Conservation (phyloP, 2,888 invertebrate genomes). For the Synanthedon andrenaeformis region DNA sequence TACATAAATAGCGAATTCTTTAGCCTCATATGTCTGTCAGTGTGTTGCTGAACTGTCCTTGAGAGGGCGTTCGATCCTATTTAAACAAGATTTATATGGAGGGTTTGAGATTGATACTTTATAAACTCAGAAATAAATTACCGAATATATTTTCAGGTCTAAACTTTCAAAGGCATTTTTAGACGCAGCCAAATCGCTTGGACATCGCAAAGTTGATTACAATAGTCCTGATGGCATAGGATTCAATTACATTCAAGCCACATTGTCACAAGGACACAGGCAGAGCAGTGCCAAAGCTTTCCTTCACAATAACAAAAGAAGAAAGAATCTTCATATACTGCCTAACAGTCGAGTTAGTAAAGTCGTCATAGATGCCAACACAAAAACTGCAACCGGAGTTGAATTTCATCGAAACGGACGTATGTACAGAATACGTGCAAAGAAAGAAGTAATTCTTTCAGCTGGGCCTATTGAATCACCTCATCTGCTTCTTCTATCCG, state of each 20-base stretch:
- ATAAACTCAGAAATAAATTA: too few relatives aligned
- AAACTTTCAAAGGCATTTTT: constrained; percentile 75
- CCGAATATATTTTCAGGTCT: constrained; percentile 29
- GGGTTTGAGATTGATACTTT: too few relatives aligned
- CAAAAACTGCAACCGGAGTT: constrained; percentile 51
- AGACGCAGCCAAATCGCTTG: constrained; percentile 72
- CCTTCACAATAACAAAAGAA: constrained; percentile 58
- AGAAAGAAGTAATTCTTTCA: constrained; percentile 71
- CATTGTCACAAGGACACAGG: constrained; percentile 60
- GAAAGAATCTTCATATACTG: constrained; percentile 71
- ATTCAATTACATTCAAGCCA: constrained; percentile 61
- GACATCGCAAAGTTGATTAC: constrained; percentile 76
- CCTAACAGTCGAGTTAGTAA: constrained; percentile 67
- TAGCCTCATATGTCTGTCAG: too few relatives aligned
- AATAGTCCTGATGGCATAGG: constrained; percentile 76
- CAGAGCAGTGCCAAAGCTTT: constrained; percentile 71
- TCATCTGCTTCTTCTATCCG: constrained; percentile 77
- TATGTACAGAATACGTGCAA: constrained; percentile 50
- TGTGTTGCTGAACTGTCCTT: too few relatives aligned
- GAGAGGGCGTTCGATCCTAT: too few relatives aligned
- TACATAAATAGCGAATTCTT: too few relatives aligned
- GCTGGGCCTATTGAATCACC: constrained; percentile 86
- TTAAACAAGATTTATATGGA: too few relatives aligned
- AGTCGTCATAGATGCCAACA: constrained; percentile 68
- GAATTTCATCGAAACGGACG: constrained; percentile 47